Evolutionary conservation across 2,888 invertebrate species (phyloP).

Genomic region (Arge pagana): DNA sequence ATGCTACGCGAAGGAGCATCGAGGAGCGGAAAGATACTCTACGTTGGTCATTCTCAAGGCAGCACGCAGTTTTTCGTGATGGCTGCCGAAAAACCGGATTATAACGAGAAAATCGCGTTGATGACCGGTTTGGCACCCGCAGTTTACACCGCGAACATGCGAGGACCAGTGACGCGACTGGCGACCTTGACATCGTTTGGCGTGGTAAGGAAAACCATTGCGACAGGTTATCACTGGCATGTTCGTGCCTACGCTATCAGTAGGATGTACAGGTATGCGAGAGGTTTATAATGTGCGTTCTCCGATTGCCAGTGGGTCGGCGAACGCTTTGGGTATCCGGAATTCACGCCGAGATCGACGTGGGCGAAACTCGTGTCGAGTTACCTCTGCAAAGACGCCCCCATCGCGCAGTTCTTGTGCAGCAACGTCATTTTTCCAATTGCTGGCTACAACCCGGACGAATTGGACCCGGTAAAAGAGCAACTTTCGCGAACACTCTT

Average conservation of each 20-base stretch:
- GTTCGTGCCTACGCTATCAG: no score
- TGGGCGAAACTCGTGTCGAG: slow-evolving; percentile 52
- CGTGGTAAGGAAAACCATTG: slow-evolving; percentile 49
- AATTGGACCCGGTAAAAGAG: slow-evolving; percentile 36
- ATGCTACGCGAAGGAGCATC: slow-evolving; percentile 57
- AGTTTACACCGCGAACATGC: slow-evolving; percentile 51
- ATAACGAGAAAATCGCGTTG: slow-evolving; percentile 49
- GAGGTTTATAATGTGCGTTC: no score
- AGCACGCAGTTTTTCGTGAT: slow-evolving; percentile 56
- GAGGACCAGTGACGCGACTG: slow-evolving; percentile 50
- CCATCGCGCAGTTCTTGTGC: slow-evolving; percentile 47
- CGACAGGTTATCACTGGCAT: no score
- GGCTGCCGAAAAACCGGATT: slow-evolving; percentile 49
- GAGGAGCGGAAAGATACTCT: slow-evolving; percentile 55
- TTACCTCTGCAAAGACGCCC: slow-evolving; percentile 44
- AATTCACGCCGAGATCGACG: slow-evolving; percentile 45
- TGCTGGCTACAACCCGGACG: slow-evolving; percentile 42
- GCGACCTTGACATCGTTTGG: slow-evolving; percentile 51
- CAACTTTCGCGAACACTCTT: neutral
- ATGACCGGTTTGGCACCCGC: slow-evolving; percentile 53
- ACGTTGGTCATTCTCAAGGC: slow-evolving; percentile 66
- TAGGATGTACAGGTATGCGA: no score
- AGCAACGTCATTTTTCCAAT: slow-evolving; percentile 45
- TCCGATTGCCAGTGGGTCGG: slow-evolving; percentile 52
- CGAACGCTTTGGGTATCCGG: slow-evolving; percentile 53